These are phyloP conservation scores for Urocitellus parryii DNA, from an alignment of 2,113 vertebrate genomes.

Conservation along the genomic window DNA sequence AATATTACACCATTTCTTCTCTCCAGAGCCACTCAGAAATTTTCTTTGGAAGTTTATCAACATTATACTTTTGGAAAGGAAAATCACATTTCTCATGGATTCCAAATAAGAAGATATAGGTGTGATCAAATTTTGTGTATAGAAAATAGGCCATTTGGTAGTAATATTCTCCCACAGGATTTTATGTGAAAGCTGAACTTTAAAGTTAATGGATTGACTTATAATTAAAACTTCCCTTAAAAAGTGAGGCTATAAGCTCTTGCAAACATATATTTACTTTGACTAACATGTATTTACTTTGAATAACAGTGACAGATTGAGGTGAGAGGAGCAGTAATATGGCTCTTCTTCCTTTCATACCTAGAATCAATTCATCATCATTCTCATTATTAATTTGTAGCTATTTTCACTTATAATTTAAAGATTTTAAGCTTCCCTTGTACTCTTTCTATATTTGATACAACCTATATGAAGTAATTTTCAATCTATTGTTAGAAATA, in stretches of 20 bases:
- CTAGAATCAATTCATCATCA: not conserved
- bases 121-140: constrained; percentile 59
- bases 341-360: not conserved
- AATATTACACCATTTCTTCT: not conserved
- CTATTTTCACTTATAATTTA: constrained; percentile 20
- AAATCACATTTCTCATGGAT: not conserved
- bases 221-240: constrained; percentile 63
- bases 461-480: not conserved
- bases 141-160: constrained; percentile 58
- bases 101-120: constrained; percentile 12
- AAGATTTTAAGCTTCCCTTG: not conserved
- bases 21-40: not conserved
- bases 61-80: not conserved
- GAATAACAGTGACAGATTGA: not conserved
- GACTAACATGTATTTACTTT: not conserved
- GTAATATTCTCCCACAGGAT: constrained; percentile 21
- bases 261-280: not conserved
- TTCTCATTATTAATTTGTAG: not conserved
- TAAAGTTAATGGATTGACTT: constrained; percentile 53
- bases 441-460: not conserved
- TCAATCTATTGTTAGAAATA: not conserved
- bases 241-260: constrained; percentile 2
- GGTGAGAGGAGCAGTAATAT: not conserved
- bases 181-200: constrained; percentile 27
- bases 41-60: not conserved